A percentile compares a stretch with the other conserved stretches of the same genome.
Conservation (phyloP, 2,113 vertebrate species). For the Litocranius walleri region DNA sequence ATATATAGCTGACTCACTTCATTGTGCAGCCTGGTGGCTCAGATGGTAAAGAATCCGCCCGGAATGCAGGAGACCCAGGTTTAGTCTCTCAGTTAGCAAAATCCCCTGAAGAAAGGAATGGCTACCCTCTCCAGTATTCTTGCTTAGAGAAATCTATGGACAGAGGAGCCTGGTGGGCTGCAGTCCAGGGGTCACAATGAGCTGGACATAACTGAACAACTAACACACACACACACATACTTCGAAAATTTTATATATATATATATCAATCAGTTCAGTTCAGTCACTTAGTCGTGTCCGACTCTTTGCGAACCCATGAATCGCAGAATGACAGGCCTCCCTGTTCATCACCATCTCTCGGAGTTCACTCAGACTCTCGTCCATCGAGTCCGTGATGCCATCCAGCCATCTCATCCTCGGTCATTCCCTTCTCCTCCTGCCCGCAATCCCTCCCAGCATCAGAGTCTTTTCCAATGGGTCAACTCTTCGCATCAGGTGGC, state of each 20-base stretch:
- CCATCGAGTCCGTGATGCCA: no score
- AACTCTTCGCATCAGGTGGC: no score
- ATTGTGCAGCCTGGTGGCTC: background rate
- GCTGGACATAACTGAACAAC: background rate
- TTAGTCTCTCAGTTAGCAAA: background rate
- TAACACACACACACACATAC: background rate
- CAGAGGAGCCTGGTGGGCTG: rapidly evolving
- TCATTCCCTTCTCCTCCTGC: no score
- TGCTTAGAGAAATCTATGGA: background rate
- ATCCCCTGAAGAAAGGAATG: background rate
- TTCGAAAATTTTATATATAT: background rate
- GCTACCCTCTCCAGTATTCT: background rate
- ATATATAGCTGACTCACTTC: background rate
- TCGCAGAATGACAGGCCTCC: no score
- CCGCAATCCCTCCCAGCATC: no score
- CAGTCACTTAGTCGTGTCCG: no score
- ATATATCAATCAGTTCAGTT: background rate
- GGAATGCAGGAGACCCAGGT: background rate
- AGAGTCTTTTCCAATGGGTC: no score
- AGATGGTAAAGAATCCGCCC: background rate
- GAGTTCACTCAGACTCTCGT: no score
- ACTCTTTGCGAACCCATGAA: no score
- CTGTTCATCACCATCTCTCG: no score
- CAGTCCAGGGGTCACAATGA: background rate
- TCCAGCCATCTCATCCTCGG: no score